phyloP scores from a whole-genome alignment of 2,888 invertebrate species.

The Netelia fuscicornis region DNA sequence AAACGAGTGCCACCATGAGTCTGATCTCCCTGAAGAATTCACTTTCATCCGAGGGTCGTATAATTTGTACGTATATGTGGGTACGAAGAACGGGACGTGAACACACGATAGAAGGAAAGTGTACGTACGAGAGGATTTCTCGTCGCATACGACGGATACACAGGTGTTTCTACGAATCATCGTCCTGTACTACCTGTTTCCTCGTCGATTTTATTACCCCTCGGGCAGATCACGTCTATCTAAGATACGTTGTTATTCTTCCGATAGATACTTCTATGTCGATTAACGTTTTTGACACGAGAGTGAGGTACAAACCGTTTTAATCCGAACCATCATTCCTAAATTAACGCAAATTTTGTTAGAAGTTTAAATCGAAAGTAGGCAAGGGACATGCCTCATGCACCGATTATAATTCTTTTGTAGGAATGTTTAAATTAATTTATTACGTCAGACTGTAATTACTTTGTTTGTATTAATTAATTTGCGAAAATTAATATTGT shows the following conservation, averaged over 20 bases:
- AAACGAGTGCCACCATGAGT: conserved; percentile 6
- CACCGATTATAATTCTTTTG: too few species aligned
- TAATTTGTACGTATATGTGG: conserved; percentile 2
- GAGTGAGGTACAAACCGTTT: too few species aligned
- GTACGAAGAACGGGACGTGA: conserved; percentile 1
- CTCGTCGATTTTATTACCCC: conserved; percentile 27
- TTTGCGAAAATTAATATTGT: too few species aligned
- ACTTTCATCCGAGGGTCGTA: conserved; percentile 72
- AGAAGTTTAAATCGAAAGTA: too few species aligned
- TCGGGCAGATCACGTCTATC: neutral
- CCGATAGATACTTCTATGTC: neutral
- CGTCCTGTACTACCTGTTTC: conserved; percentile 37
- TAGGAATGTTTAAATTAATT: too few species aligned
- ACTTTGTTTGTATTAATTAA: too few species aligned
- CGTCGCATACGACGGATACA: neutral
- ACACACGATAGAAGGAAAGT: neutral
- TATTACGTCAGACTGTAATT: too few species aligned
- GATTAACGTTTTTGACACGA: too few species aligned
- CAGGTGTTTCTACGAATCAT: conserved; percentile 53
- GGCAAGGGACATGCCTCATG: too few species aligned
- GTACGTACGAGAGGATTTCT: conserved; percentile 2
- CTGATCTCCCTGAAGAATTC: conserved; percentile 70
- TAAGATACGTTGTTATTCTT: neutral
- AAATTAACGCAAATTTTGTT: too few species aligned
- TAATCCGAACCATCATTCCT: too few species aligned